Evolutionary conservation across 2,113 vertebrate species (phyloP).

Genomic region (Sminthopsis crassicaudata): DNA sequence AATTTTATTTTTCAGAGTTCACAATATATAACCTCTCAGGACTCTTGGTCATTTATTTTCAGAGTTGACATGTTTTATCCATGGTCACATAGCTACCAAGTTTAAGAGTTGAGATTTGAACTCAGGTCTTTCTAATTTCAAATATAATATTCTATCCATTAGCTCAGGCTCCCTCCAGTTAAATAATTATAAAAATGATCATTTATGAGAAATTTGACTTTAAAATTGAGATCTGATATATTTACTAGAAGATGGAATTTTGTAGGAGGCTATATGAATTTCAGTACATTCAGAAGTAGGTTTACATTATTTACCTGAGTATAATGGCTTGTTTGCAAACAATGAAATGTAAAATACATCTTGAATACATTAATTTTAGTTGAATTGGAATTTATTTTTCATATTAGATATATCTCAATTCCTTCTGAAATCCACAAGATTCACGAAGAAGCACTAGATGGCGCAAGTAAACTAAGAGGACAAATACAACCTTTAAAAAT

Average conservation of each 20-base stretch:
- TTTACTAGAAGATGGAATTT: background rate
- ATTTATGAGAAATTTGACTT: background rate
- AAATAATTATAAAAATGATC: background rate
- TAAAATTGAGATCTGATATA: background rate
- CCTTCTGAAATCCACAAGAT: background rate
- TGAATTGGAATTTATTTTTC: background rate
- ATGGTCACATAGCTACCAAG: background rate
- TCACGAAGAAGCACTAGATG: conserved; percentile 59
- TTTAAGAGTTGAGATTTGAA: background rate
- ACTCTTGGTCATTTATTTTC: too few species aligned
- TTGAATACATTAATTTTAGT: background rate
- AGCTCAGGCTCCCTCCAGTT: background rate
- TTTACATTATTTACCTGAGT: background rate
- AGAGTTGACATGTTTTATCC: background rate
- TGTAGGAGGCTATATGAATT: background rate
- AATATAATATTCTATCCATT: background rate
- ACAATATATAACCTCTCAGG: too few species aligned
- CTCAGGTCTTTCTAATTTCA: background rate
- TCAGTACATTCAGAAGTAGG: background rate
- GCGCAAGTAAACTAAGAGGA: conserved; percentile 54
- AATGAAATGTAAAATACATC: background rate
- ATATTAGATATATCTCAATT: background rate
- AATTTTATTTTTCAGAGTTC: too few species aligned
- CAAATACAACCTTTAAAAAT: background rate
- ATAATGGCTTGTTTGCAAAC: background rate